Evolutionary conservation across 2,888 invertebrate genomes (phyloP).

Genomic region (Melikaiella ostensackeni): DNA sequence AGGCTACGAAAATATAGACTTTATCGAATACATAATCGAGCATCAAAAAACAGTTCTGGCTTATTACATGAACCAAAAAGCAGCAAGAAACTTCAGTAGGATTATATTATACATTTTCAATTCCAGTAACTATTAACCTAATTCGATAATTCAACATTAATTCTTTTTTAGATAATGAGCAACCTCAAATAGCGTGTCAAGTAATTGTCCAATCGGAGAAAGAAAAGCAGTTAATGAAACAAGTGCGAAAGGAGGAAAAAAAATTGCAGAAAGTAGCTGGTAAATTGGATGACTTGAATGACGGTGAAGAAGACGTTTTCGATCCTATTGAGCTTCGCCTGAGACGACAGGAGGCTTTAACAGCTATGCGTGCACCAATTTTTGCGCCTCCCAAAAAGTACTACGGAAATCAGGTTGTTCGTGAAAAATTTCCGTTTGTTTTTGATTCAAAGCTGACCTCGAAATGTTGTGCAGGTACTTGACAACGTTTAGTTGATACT

Average conservation of each 20-base stretch:
- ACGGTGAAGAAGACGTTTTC: slow-evolving; percentile 77
- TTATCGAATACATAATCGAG: slow-evolving; percentile 70
- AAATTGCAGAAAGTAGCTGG: slow-evolving; percentile 80
- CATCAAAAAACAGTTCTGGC: slow-evolving; percentile 65
- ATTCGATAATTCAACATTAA: background rate
- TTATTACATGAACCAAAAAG: slow-evolving; percentile 55
- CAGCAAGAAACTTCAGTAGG: slow-evolving; percentile 79
- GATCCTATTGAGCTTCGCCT: slow-evolving; percentile 79
- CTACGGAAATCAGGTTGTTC: slow-evolving; percentile 68
- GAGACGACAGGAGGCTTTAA: slow-evolving; percentile 76
- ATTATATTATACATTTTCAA: slow-evolving; percentile 74
- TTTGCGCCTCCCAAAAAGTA: slow-evolving; percentile 75
- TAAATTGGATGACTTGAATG: slow-evolving; percentile 73
- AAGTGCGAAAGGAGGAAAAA: slow-evolving; percentile 91
- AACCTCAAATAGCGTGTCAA: slow-evolving; percentile 86
- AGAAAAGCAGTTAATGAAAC: slow-evolving; percentile 87
- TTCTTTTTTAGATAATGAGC: slow-evolving; percentile 69
- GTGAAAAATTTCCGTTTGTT: slow-evolving; percentile 89
- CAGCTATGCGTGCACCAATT: slow-evolving; percentile 78
- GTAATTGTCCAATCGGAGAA: slow-evolving; percentile 91
- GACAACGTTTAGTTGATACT: background rate
- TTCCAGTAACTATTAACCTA: background rate
- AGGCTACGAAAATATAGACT: slow-evolving; percentile 84
- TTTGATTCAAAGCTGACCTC: slow-evolving; percentile 88
- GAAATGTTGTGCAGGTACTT: slow-evolving; percentile 82